Evolutionary conservation across 2,113 vertebrate species (phyloP).

Genomic region (Halichoerus grypus): DNA sequence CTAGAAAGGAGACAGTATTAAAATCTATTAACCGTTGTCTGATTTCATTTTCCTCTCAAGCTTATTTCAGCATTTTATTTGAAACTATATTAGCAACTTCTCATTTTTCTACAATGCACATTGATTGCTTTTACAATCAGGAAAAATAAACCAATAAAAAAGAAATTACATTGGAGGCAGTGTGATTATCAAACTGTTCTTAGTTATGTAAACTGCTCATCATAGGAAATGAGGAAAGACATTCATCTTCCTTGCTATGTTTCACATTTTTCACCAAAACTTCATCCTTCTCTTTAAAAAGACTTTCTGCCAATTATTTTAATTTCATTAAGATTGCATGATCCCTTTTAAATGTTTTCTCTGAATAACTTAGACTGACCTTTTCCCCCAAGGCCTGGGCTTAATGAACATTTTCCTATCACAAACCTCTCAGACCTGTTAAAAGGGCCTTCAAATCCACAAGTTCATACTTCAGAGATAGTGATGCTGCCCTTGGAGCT

Average conservation of each 20-base stretch:
- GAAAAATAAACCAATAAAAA: slow-evolving; percentile 36
- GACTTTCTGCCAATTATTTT: slow-evolving; percentile 50
- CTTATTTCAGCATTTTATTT: background rate
- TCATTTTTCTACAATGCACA: background rate
- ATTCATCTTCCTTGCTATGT: background rate
- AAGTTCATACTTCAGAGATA: background rate
- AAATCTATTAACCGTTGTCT: slow-evolving; percentile 23
- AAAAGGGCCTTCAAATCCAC: background rate
- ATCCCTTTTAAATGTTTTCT: slow-evolving; percentile 27
- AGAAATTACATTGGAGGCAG: background rate
- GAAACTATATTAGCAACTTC: slow-evolving; percentile 28
- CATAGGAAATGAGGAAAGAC: background rate
- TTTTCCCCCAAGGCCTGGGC: background rate
- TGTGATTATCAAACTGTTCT: slow-evolving; percentile 6
- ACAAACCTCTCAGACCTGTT: slow-evolving; percentile 26
- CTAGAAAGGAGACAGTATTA: background rate
- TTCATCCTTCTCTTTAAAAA: slow-evolving; percentile 48
- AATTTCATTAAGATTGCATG: slow-evolving; percentile 32
- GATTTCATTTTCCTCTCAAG: slow-evolving; percentile 35
- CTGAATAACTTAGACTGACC: slow-evolving; percentile 49
- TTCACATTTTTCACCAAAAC: slow-evolving; percentile 13
- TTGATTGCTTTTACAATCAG: background rate
- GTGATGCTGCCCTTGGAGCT: background rate
- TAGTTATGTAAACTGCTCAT: slow-evolving; percentile 35
- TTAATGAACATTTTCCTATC: slow-evolving; percentile 55